These are phyloP conservation scores for Periphyllus acericola DNA, from an alignment of 2,888 invertebrate genomes.

Conservation along the genomic window DNA sequence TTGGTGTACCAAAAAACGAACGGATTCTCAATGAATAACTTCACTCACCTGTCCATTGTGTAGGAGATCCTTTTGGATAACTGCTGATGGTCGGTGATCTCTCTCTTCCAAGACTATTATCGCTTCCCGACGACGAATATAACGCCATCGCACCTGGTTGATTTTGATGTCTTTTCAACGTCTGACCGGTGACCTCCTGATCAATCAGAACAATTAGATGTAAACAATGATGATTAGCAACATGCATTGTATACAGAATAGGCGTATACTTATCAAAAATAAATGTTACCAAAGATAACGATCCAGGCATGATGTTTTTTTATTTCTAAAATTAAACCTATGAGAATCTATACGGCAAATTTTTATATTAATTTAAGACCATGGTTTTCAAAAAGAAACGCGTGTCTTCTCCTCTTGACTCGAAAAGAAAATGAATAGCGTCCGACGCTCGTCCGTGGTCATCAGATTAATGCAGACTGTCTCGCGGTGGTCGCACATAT, in stretches of 20 bases:
- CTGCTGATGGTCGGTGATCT: constrained; percentile 47
- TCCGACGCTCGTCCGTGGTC: neutral
- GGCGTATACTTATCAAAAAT: neutral
- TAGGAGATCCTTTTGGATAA: constrained; percentile 53
- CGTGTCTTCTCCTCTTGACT: neutral
- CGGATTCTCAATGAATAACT: neutral
- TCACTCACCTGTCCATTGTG: constrained; percentile 35
- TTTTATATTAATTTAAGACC: neutral
- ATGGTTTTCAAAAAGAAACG: neutral
- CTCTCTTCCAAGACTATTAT: constrained; percentile 51
- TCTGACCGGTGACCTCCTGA: constrained; percentile 19
- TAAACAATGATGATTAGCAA: neutral
- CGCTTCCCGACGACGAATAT: constrained; percentile 54
- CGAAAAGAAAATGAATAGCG: neutral
- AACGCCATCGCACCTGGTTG: neutral
- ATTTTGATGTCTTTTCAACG: constrained; percentile 19
- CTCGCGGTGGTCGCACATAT: neutral
- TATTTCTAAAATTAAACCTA: neutral
- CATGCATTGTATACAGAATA: neutral
- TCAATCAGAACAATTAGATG: neutral
- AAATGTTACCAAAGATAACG: neutral
- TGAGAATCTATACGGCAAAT: neutral
- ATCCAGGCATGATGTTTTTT: neutral
- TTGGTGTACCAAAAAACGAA: neutral
- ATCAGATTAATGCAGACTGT: neutral